phyloP scores from a whole-genome alignment of 2,797 vertebrate species.

The Emys orbicularis region DNA sequence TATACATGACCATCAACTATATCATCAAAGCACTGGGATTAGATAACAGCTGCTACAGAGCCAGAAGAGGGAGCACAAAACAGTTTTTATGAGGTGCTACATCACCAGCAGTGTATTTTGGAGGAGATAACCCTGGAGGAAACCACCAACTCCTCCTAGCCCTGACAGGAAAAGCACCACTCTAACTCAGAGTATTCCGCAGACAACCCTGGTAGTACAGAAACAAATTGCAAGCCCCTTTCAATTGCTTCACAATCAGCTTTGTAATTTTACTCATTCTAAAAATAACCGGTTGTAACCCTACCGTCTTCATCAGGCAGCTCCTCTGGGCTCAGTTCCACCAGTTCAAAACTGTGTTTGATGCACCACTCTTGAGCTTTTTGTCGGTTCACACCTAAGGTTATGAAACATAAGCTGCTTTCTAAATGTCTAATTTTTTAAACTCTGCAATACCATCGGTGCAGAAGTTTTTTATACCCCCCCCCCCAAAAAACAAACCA shows the following conservation, averaged over 20 bases:
- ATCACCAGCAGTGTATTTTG: slow-evolving; percentile 61
- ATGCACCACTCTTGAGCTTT: slow-evolving; percentile 98
- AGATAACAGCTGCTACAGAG: neutral
- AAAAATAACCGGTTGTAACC: slow-evolving; percentile 19
- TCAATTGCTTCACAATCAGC: neutral
- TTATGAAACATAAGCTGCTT: neutral
- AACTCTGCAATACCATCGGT: neutral
- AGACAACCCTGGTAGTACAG: neutral
- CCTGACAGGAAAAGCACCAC: neutral
- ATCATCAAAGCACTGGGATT: neutral
- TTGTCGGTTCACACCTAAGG: slow-evolving; percentile 90
- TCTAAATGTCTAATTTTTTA: neutral
- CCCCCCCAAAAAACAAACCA: neutral
- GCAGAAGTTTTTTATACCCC: neutral
- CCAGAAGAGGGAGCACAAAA: slow-evolving; percentile 25
- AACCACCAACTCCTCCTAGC: slow-evolving; percentile 22
- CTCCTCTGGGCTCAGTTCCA: slow-evolving; percentile 94
- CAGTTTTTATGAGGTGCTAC: slow-evolving; percentile 43
- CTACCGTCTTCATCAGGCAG: slow-evolving; percentile 96
- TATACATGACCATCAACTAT: neutral
- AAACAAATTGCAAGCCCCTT: neutral
- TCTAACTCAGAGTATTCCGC: slow-evolving; percentile 18
- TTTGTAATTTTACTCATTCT: neutral
- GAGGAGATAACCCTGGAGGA: slow-evolving; percentile 56
- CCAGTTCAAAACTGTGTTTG: slow-evolving; percentile 94